Conservation (phyloP, 1,140 invertebrate genomes). For the Micrasema longulum region DNA sequence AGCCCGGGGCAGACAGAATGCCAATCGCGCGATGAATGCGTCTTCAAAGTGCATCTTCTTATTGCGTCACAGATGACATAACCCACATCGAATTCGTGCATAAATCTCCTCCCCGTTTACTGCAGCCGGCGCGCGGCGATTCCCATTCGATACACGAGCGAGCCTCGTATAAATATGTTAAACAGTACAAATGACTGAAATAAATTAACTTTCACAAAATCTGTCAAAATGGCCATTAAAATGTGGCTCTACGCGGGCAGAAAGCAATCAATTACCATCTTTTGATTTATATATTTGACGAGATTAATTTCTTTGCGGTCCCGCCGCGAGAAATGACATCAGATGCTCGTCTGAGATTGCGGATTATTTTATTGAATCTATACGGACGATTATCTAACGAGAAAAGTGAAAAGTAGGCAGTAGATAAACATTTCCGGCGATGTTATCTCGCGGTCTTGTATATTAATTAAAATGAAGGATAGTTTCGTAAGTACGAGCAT, state of each 20-base stretch:
- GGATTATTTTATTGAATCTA: too few relatives aligned
- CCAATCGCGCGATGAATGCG: slow-evolving; percentile 9
- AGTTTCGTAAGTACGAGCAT: too few relatives aligned
- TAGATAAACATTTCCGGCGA: too few relatives aligned
- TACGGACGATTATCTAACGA: too few relatives aligned
- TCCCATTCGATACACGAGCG: neutral
- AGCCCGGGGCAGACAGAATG: neutral
- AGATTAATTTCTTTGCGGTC: slow-evolving; percentile 1
- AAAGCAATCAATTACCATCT: slow-evolving; percentile 31
- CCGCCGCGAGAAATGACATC: too few relatives aligned
- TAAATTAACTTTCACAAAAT: slow-evolving; percentile 36
- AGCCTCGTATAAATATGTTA: too few relatives aligned
- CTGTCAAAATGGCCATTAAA: slow-evolving; percentile 32
- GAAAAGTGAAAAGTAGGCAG: too few relatives aligned
- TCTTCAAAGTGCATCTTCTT: slow-evolving; percentile 16
- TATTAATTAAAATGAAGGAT: too few relatives aligned
- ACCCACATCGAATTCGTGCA: slow-evolving; percentile 9
- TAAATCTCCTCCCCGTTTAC: slow-evolving; percentile 7
- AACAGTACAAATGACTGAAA: slow-evolving; percentile 1
- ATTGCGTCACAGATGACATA: slow-evolving; percentile 24
- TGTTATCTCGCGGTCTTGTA: too few relatives aligned
- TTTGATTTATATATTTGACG: slow-evolving; percentile 33
- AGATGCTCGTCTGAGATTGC: too few relatives aligned
- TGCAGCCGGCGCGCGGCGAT: too few relatives aligned
- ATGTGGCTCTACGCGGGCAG: slow-evolving; percentile 9